Evolutionary conservation across 2,797 vertebrate species (phyloP).

Genomic region (Nasua narica): DNA sequence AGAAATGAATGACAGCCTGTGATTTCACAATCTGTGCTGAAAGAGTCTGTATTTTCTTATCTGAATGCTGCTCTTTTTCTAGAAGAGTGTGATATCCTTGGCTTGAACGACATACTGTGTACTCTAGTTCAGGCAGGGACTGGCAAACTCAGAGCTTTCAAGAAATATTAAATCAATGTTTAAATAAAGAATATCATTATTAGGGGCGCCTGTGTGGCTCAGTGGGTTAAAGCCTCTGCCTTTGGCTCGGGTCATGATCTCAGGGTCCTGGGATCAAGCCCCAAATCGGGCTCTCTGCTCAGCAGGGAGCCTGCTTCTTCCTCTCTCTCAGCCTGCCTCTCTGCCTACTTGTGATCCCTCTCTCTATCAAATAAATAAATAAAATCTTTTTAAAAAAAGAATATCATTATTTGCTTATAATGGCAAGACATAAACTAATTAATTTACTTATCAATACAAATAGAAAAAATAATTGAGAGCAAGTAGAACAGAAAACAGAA

Average conservation of each 20-base stretch:
- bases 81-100: neutral
- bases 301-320: too few relatives aligned
- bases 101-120: too few relatives aligned
- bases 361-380: too few relatives aligned
- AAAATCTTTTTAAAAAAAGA: slow-evolving; percentile 18
- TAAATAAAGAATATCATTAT: neutral
- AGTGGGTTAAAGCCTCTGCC: too few relatives aligned
- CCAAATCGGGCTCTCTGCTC: too few relatives aligned
- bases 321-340: too few relatives aligned
- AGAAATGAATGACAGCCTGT: neutral
- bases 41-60: neutral
- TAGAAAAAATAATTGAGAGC: slow-evolving; percentile 8
- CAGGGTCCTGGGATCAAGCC: too few relatives aligned
- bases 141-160: neutral
- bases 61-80: neutral
- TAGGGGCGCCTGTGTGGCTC: too few relatives aligned
- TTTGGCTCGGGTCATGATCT: too few relatives aligned
- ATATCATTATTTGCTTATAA: neutral
- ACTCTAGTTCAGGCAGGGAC: neutral
- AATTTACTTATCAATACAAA: slow-evolving; percentile 29
- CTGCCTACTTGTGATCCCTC: too few relatives aligned
- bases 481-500: neutral
- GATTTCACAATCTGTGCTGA: neutral
- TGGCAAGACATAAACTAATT: neutral
- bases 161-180: neutral